Percentiles rank a stretch among this genome's conserved stretches.
phyloP scores from a whole-genome alignment of 2,888 invertebrate species.

The Heteromurus nitidus region DNA sequence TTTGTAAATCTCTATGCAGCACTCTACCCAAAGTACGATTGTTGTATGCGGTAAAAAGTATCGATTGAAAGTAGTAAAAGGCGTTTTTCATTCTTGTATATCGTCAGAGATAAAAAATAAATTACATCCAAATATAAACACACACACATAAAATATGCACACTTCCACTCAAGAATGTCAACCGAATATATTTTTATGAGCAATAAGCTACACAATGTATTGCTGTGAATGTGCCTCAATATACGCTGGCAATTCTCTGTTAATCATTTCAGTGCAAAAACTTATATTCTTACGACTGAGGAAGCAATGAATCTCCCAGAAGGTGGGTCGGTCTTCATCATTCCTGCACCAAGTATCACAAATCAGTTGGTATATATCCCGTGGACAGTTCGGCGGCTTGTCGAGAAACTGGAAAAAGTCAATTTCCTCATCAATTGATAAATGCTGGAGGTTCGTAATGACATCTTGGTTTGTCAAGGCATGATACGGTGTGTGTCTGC shows the following conservation, averaged over 20 bases:
- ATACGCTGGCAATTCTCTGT: slow-evolving; percentile 48
- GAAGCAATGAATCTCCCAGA: slow-evolving; percentile 91
- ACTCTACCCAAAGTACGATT: no score
- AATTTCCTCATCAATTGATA: slow-evolving; percentile 79
- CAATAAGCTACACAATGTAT: slow-evolving; percentile 58
- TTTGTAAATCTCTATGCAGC: no score
- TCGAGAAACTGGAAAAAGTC: slow-evolving; percentile 77
- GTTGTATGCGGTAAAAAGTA: no score
- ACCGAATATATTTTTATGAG: no score
- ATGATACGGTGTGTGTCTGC: slow-evolving; percentile 86
- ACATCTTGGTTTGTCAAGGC: slow-evolving; percentile 86
- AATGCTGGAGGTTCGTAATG: slow-evolving; percentile 81
- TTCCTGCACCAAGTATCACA: slow-evolving; percentile 93
- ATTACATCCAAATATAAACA: no score
- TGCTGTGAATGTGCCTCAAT: slow-evolving; percentile 55
- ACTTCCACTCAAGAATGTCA: no score
- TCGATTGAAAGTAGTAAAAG: no score
- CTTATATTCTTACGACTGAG: slow-evolving; percentile 82
- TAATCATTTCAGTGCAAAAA: slow-evolving; percentile 60
- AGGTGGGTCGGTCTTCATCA: slow-evolving; percentile 87
- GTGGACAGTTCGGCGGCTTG: slow-evolving; percentile 86
- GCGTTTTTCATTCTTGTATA: no score
- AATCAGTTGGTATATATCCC: slow-evolving; percentile 93
- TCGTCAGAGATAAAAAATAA: no score
- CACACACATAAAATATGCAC: no score